Evolutionary conservation across 2,113 vertebrate species (phyloP).

Genomic region (Arizona elegans): DNA sequence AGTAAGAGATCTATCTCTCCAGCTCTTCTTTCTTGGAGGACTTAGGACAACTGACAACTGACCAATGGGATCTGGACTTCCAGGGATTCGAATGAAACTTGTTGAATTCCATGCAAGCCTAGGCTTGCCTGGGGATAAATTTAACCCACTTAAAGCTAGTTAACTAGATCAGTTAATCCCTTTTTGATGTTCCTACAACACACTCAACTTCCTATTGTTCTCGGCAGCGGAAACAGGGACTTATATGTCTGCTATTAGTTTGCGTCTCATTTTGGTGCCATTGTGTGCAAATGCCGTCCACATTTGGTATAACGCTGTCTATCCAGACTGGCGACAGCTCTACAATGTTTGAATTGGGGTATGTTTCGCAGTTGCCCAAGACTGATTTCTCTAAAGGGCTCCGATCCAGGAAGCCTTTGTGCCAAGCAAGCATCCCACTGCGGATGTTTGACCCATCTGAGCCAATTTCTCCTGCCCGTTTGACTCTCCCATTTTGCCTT

Average conservation of each 20-base stretch:
- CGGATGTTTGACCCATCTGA: neutral
- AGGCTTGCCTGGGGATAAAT: neutral
- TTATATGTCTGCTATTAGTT: neutral
- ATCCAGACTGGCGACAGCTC: neutral
- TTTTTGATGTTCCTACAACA: neutral
- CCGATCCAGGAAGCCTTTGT: neutral
- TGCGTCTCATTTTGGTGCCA: neutral
- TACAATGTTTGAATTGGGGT: neutral
- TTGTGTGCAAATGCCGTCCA: neutral
- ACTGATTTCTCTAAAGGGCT: neutral
- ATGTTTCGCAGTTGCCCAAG: neutral
- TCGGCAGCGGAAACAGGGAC: neutral
- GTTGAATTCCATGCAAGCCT: neutral
- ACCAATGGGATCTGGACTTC: neutral
- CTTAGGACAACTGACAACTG: neutral
- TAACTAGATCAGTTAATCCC: neutral
- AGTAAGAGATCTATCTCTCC: neutral
- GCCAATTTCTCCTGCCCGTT: neutral
- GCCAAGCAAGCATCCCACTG: neutral
- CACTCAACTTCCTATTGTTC: neutral
- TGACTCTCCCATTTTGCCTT: conserved; percentile 37
- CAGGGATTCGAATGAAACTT: neutral
- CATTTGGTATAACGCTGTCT: neutral
- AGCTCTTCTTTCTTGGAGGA: neutral
- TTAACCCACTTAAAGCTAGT: neutral